Evolutionary conservation across 2,888 invertebrate species (phyloP).

Genomic region (Rhamnusium bicolor): DNA sequence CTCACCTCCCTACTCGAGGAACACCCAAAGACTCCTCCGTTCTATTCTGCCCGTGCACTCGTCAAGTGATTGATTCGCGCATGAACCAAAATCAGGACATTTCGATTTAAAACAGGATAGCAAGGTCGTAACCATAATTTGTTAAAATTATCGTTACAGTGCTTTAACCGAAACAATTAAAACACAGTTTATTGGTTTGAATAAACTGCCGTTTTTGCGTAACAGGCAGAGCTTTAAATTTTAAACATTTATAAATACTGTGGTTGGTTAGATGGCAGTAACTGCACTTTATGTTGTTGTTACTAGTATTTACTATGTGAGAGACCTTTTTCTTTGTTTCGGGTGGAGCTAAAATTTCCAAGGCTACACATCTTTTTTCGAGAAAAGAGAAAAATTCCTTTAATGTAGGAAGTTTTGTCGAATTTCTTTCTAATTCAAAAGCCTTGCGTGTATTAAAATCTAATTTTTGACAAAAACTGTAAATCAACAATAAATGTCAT

Average conservation of each 20-base stretch:
- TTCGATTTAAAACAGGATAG: too few relatives aligned
- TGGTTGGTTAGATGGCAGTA: slow-evolving; percentile 5
- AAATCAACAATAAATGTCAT: slow-evolving; percentile 17
- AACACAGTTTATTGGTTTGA: slow-evolving; percentile 21
- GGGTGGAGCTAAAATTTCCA: slow-evolving; percentile 12
- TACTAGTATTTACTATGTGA: slow-evolving; percentile 15
- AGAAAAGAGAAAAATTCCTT: slow-evolving; percentile 25
- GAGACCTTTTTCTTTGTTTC: neutral
- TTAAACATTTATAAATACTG: slow-evolving; percentile 9
- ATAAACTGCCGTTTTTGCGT: slow-evolving; percentile 20
- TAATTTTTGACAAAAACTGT: slow-evolving; percentile 17
- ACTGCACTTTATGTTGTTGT: neutral
- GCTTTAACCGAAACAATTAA: slow-evolving; percentile 32
- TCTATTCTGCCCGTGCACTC: too few relatives aligned
- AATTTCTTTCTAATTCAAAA: slow-evolving; percentile 27
- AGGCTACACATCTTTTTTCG: slow-evolving; percentile 12
- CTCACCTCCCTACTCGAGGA: too few relatives aligned
- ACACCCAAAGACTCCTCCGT: too few relatives aligned
- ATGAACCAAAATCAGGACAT: too few relatives aligned
- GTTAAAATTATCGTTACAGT: too few relatives aligned
- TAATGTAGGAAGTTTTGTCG: slow-evolving; percentile 22
- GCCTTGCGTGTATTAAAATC: slow-evolving; percentile 28
- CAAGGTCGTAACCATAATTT: too few relatives aligned
- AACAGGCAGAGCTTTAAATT: neutral
- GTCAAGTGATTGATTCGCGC: too few relatives aligned